These are phyloP conservation scores for Hypothenemus hampei DNA, from an alignment of 1,140 invertebrate genomes.

Conservation along the genomic window DNA sequence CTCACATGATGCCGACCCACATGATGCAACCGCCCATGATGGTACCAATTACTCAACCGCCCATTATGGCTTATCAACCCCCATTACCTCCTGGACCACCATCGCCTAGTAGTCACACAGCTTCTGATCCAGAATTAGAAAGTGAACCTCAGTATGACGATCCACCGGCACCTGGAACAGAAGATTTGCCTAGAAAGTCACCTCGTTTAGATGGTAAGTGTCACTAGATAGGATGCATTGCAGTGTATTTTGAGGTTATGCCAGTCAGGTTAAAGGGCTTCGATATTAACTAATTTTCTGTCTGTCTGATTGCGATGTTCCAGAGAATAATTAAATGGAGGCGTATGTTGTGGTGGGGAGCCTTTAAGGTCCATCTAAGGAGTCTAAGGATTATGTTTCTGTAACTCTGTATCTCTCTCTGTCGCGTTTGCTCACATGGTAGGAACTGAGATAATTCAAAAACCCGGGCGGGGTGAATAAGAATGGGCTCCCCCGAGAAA, in stretches of 20 bases:
- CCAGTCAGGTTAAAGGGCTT: slow-evolving; percentile 32
- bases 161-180: slow-evolving; percentile 41
- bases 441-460: slow-evolving; percentile 34
- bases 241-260: slow-evolving; percentile 6
- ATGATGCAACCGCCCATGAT: neutral
- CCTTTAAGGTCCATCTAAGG: slow-evolving; percentile 23
- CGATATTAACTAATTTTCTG: slow-evolving; percentile 29
- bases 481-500: slow-evolving; percentile 28
- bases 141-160: slow-evolving; percentile 26
- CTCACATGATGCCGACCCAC: neutral
- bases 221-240: neutral
- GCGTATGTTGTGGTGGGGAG: too few species aligned
- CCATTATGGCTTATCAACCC: too few species aligned
- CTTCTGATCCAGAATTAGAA: neutral
- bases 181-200: slow-evolving; percentile 37
- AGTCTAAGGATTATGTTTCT: slow-evolving; percentile 38
- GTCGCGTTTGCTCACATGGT: slow-evolving; percentile 45
- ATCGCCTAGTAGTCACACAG: neutral
- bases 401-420: too few species aligned
- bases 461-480: slow-evolving; percentile 29
- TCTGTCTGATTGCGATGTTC: slow-evolving; percentile 46
- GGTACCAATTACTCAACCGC: neutral
- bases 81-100: neutral
- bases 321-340: slow-evolving; percentile 43
- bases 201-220: slow-evolving; percentile 37